phyloP scores from a whole-genome alignment of 37 sponge, comb jelly and placozoan species.

The Hormiphora californensis region DNA sequence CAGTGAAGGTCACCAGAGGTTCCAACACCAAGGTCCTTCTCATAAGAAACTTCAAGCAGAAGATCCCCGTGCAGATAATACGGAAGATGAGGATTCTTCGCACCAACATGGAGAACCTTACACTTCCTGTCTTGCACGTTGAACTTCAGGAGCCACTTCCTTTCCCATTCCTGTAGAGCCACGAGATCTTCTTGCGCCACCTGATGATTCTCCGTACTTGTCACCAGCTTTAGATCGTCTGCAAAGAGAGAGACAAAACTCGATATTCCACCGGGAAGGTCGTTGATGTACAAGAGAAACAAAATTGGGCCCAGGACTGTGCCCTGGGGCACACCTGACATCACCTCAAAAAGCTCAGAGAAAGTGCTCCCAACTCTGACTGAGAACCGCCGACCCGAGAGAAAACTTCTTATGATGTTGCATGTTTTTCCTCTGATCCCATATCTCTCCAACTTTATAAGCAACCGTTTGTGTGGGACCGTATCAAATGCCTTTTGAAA shows the following conservation, averaged over 20 bases:
- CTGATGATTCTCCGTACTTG: background rate
- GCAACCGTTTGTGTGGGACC: background rate
- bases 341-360: background rate
- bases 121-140: conserved; percentile 25
- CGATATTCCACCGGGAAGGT: background rate
- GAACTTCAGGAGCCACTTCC: conserved; percentile 17
- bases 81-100: background rate
- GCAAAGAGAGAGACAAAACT: conserved; percentile 28
- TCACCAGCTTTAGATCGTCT: conserved; percentile 1
- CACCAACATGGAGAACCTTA: conserved; percentile 5
- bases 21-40: conserved; percentile 6
- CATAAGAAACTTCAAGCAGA: background rate
- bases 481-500: conserved; percentile 19
- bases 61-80: background rate
- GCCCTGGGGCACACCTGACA: conserved; percentile 32
- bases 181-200: background rate
- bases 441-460: background rate
- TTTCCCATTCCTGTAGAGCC: conserved; percentile 12
- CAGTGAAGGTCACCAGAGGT: background rate
- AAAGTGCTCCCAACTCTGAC: background rate
- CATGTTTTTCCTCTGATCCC: background rate
- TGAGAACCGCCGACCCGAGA: background rate
- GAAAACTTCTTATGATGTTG: conserved; percentile 15
- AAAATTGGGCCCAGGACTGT: conserved; percentile 30
- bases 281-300: conserved; percentile 39